A percentile compares a stretch with the other conserved stretches of the same genome.
These are phyloP conservation scores for Drosophila koepferae DNA, from an alignment of 2,888 invertebrate species.

Conservation along the genomic window DNA sequence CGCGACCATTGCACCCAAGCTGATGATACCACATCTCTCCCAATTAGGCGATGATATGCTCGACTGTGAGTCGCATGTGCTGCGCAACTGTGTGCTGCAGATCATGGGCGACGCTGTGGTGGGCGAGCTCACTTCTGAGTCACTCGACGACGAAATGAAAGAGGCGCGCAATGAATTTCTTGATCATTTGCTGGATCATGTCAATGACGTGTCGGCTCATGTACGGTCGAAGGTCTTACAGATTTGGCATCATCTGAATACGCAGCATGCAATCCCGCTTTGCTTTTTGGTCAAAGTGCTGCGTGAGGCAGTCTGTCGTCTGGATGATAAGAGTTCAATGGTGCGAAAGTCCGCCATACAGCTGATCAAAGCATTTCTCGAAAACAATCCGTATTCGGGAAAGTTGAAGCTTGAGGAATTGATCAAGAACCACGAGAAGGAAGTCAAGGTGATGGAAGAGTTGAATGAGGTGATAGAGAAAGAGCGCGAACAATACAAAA, in stretches of 20 bases:
- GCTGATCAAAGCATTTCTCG: constrained; percentile 88
- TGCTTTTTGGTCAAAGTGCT: constrained; percentile 89
- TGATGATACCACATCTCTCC: constrained; percentile 84
- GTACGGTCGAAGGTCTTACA: constrained; percentile 94
- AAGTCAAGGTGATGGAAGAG: constrained; percentile 84
- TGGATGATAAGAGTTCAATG: constrained; percentile 93
- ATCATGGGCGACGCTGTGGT: constrained; percentile 93
- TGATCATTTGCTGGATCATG: constrained; percentile 91
- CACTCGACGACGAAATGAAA: constrained; percentile 89
- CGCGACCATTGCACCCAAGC: constrained; percentile 79
- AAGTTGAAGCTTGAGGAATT: constrained; percentile 87
- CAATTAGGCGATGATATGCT: constrained; percentile 83
- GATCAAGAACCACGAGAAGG: constrained; percentile 87
- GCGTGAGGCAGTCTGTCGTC: constrained; percentile 88
- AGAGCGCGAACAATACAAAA: constrained; percentile 86
- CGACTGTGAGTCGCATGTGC: constrained; percentile 87
- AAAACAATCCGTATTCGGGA: constrained; percentile 94
- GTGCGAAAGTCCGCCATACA: constrained; percentile 92
- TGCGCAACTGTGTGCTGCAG: constrained; percentile 93
- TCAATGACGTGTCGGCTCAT: constrained; percentile 93
- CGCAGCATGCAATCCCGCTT: constrained; percentile 92
- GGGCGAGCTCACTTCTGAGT: constrained; percentile 90
- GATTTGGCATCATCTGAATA: constrained; percentile 92
- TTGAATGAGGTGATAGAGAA: constrained; percentile 86
- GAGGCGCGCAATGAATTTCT: constrained; percentile 92